Percentiles rank a stretch among this genome's conserved stretches.
Evolutionary conservation across 2,797 vertebrate species (phyloP).

Genomic region (Scomberomorus guttatus): DNA sequence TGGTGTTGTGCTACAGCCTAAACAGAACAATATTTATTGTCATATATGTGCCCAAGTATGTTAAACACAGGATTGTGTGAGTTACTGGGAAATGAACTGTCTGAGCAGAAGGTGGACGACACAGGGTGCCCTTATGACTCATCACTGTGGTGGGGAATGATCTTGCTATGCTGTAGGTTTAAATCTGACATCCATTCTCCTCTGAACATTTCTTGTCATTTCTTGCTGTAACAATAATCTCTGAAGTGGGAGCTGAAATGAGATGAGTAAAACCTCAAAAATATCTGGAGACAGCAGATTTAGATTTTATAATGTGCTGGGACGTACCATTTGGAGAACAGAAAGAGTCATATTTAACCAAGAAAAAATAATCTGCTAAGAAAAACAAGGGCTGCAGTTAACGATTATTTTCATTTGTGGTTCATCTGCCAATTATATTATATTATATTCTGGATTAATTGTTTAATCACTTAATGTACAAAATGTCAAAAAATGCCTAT

Average conservation of each 20-base stretch:
- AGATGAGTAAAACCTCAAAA: neutral
- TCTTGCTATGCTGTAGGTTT: slow-evolving; percentile 43
- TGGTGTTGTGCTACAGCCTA: neutral
- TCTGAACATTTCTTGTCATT: slow-evolving; percentile 18
- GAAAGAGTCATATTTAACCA: neutral
- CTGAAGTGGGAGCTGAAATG: neutral
- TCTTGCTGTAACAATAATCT: too few relatives aligned
- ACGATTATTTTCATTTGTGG: too few relatives aligned
- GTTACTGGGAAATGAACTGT: slow-evolving; percentile 44
- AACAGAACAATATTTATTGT: slow-evolving; percentile 2
- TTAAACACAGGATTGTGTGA: slow-evolving; percentile 29
- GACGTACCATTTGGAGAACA: neutral
- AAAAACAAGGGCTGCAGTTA: neutral
- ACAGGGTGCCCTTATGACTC: slow-evolving; percentile 70
- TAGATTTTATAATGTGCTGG: neutral
- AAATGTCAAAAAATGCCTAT: too few relatives aligned
- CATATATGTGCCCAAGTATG: neutral
- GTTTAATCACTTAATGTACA: too few relatives aligned
- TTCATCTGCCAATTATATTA: too few relatives aligned
- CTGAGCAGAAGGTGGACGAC: slow-evolving; percentile 72
- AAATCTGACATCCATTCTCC: slow-evolving; percentile 36
- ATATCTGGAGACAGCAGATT: neutral
- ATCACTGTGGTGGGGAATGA: slow-evolving; percentile 48
- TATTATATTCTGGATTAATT: too few relatives aligned
- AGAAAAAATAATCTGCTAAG: neutral